Percentiles rank a stretch among this genome's conserved stretches.
These are phyloP conservation scores for Leptoteleia sp. DNA, from an alignment of 1,140 invertebrate genomes.

Conservation along the genomic window DNA sequence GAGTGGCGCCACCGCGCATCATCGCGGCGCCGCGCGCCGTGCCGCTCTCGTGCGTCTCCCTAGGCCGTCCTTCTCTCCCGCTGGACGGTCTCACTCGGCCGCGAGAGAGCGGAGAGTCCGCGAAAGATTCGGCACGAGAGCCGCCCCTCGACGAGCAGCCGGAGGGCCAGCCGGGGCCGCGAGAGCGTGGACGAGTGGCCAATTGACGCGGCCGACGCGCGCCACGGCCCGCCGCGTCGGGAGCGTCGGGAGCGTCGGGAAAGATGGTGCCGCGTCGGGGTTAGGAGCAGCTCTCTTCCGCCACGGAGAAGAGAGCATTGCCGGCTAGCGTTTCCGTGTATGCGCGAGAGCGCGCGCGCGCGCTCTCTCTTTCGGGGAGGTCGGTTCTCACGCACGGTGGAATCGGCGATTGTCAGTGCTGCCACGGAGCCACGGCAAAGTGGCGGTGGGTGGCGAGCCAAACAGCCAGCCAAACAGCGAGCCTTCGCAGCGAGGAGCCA, in stretches of 20 bases:
- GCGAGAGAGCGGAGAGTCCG: no score
- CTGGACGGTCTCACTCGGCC: slow-evolving; percentile 2
- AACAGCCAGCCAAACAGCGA: slow-evolving; percentile 22
- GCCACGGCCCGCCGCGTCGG: neutral
- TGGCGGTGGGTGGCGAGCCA: slow-evolving; percentile 52
- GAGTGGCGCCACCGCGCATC: slow-evolving; percentile 71
- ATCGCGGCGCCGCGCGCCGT: slow-evolving; percentile 66
- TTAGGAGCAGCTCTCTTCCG: slow-evolving; percentile 20
- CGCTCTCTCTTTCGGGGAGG: slow-evolving; percentile 59
- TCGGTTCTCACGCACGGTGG: slow-evolving; percentile 57
- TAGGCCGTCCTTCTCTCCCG: slow-evolving; percentile 17
- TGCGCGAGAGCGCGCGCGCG: slow-evolving; percentile 64
- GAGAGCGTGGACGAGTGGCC: neutral
- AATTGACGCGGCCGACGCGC: slow-evolving; percentile 5
- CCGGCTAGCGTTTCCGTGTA: slow-evolving; percentile 64
- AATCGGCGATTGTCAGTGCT: slow-evolving; percentile 65
- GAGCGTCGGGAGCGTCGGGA: neutral
- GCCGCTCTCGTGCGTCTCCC: slow-evolving; percentile 54
- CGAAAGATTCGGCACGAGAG: no score
- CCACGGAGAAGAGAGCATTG: slow-evolving; percentile 28
- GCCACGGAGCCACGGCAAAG: slow-evolving; percentile 61
- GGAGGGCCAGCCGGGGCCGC: no score
- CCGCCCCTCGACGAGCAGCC: no score
- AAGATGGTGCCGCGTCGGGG: slow-evolving; percentile 16
- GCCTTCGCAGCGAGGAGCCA: slow-evolving; percentile 13